These are phyloP conservation scores for Junonia oenone DNA, from an alignment of 2,888 invertebrate species.

Conservation along the genomic window DNA sequence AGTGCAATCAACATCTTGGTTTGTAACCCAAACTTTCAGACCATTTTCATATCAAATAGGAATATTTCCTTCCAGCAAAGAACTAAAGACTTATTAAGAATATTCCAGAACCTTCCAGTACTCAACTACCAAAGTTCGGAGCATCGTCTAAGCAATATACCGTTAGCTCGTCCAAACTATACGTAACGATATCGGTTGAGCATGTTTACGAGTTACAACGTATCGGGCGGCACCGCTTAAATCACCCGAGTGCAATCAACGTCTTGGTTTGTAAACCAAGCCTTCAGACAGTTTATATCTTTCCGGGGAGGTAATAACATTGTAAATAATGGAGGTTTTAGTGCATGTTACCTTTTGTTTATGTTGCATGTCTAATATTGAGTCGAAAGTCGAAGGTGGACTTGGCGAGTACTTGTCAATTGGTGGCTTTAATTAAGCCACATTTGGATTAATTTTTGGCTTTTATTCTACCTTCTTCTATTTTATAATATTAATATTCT, in stretches of 20 bases:
- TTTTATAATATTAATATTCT: too few species aligned
- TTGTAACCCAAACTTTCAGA: background rate
- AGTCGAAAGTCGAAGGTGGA: too few species aligned
- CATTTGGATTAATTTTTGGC: too few species aligned
- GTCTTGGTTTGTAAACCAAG: constrained; percentile 5
- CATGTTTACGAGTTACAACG: constrained; percentile 11
- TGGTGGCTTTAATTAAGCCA: too few species aligned
- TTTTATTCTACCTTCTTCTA: too few species aligned
- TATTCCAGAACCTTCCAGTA: too few species aligned
- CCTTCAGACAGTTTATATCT: background rate
- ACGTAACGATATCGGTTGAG: constrained; percentile 13
- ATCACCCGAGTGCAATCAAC: constrained; percentile 6
- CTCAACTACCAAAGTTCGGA: background rate
- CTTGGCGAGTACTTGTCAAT: too few species aligned
- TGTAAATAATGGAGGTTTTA: background rate
- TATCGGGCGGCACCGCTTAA: constrained; percentile 8
- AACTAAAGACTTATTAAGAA: background rate
- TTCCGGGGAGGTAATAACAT: background rate
- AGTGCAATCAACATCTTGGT: constrained; percentile 7
- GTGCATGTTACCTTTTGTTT: background rate
- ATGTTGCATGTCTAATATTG: background rate
- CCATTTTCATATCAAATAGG: too few species aligned
- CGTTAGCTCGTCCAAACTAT: constrained; percentile 19
- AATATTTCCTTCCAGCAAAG: too few species aligned
- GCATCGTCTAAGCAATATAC: constrained; percentile 15